Base-by-base conservation (phyloP, 2,113 vertebrate species). In the Orientallactaga bullata region DNA sequence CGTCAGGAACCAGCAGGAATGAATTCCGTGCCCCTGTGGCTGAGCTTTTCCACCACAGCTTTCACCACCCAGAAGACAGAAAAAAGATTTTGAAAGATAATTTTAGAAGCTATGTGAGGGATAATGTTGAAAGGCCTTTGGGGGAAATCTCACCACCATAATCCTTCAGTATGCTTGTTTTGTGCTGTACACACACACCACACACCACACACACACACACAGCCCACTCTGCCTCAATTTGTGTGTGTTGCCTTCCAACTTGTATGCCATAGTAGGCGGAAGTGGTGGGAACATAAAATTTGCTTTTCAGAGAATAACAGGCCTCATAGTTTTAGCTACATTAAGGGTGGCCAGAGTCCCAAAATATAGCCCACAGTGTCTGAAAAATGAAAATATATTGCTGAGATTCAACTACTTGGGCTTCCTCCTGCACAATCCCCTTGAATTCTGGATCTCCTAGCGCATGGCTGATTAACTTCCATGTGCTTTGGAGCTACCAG, bases 251-350 rank as follows among this genome's bases (percentile, higher is more conserved):
- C 66, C 66, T 93, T 76, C 89, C 82, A 92, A 11, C n/a, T 37
- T 65, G 12, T 69, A 42, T 1, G 24, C 26, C 58, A 65, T 60
- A 77, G 86, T 73, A 76, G 92, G 85, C 7, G 37, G 89, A 89
- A 71, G 76, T n/a, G 23, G 81, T 95, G 80, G 71, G 91, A 94
- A 81, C 80, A 60, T 21, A 90, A 42, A 47, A 39, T 89, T 80
- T 93, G 79, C 88, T 90, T 90, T 89, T 37, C 58, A 30, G 88
- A 96, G 55, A 92, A 88, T 77, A 90, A 89, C 79, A 95, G 66
- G 10, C 55, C 55, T 95, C 82, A 55, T 88, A 24, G 85, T 92
- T 94, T 95, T 35, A 77, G 78, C 60, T 78, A 74, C 17, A 96
- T 71, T 20, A 76, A 66, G 47, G 42, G 85, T 37, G 76, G 94